Evolutionary conservation across 2,797 vertebrate genomes (phyloP).

Genomic region (Lagorchestes hirsutus): DNA sequence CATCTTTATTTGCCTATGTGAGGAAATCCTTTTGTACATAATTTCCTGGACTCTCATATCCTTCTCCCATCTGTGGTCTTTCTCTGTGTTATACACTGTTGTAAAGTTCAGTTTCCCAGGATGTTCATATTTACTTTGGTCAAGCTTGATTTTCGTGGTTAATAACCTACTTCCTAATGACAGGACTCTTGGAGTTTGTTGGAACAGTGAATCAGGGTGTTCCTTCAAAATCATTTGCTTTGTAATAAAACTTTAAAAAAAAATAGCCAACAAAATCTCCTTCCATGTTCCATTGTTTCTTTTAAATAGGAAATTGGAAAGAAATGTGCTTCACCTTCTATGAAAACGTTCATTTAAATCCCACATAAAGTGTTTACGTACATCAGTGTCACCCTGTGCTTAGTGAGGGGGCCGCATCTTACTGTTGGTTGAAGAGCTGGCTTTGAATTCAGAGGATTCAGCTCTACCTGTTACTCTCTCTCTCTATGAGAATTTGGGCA

Average conservation of each 20-base stretch:
- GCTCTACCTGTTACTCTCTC: background rate
- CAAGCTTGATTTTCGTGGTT: conserved; percentile 68
- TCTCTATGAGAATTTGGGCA: background rate
- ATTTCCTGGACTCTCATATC: conserved; percentile 2
- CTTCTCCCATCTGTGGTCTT: conserved; percentile 34
- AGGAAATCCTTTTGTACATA: conserved; percentile 46
- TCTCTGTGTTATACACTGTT: conserved; percentile 65
- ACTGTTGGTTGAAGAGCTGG: background rate
- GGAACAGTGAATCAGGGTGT: conserved; percentile 67
- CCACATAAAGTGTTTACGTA: conserved; percentile 69
- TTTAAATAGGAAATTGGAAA: conserved; percentile 73
- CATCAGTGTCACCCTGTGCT: conserved; percentile 39
- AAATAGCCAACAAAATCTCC: conserved; percentile 37
- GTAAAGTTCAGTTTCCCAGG: conserved; percentile 58
- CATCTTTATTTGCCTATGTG: conserved; percentile 41
- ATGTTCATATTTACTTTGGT: conserved; percentile 58
- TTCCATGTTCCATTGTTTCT: conserved; percentile 30
- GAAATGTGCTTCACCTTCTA: conserved; percentile 64
- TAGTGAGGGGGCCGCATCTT: background rate
- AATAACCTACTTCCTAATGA: conserved; percentile 71
- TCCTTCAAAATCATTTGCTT: conserved; percentile 41
- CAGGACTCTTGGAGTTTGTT: conserved; percentile 61
- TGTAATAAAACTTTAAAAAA: background rate
- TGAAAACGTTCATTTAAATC: conserved; percentile 71
- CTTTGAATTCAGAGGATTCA: background rate